Evolutionary conservation across 1,140 invertebrate genomes (phyloP).

Genomic region (Drosophila trapezifrons): DNA sequence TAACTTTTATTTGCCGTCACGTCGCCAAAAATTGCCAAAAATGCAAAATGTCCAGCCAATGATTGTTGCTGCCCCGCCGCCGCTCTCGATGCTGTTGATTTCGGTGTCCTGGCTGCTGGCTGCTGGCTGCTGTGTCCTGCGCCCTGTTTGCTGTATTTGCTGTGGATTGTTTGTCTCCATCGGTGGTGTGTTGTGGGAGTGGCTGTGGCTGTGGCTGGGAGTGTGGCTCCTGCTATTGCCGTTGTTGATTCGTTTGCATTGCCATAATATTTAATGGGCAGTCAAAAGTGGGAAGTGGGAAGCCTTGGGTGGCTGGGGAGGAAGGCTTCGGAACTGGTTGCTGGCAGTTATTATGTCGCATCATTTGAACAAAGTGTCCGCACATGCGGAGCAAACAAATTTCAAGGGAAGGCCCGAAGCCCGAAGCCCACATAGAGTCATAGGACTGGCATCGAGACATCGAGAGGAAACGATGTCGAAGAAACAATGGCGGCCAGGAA

Average conservation of each 20-base stretch:
- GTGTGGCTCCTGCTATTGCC: not conserved
- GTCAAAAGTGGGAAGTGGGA: slow-evolving; percentile 47
- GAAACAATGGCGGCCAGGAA: slow-evolving; percentile 54
- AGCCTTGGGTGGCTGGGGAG: not conserved
- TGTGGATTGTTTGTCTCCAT: slow-evolving; percentile 18
- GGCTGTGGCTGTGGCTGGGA: too few relatives aligned
- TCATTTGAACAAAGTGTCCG: slow-evolving; percentile 69
- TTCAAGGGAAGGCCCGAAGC: slow-evolving; percentile 8
- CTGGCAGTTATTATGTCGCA: slow-evolving; percentile 67
- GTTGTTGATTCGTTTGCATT: slow-evolving; percentile 61
- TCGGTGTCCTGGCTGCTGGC: slow-evolving; percentile 3
- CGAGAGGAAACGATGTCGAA: slow-evolving; percentile 22
- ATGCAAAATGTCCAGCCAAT: slow-evolving; percentile 49
- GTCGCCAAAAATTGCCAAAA: slow-evolving; percentile 53
- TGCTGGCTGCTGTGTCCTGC: not conserved
- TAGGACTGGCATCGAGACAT: slow-evolving; percentile 18
- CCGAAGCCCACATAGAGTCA: slow-evolving; percentile 13
- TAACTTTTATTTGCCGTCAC: slow-evolving; percentile 66
- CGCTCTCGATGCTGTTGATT: slow-evolving; percentile 8
- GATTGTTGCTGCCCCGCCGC: slow-evolving; percentile 17
- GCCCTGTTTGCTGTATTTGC: slow-evolving; percentile 1
- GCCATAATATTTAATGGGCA: slow-evolving; percentile 73
- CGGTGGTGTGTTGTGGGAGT: not conserved
- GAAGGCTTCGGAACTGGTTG: slow-evolving; percentile 3
- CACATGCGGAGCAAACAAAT: slow-evolving; percentile 65